A percentile compares a stretch with the other conserved stretches of the same genome.
phyloP scores from a whole-genome alignment of 2,888 invertebrate genomes.

The Metellina segmentata region DNA sequence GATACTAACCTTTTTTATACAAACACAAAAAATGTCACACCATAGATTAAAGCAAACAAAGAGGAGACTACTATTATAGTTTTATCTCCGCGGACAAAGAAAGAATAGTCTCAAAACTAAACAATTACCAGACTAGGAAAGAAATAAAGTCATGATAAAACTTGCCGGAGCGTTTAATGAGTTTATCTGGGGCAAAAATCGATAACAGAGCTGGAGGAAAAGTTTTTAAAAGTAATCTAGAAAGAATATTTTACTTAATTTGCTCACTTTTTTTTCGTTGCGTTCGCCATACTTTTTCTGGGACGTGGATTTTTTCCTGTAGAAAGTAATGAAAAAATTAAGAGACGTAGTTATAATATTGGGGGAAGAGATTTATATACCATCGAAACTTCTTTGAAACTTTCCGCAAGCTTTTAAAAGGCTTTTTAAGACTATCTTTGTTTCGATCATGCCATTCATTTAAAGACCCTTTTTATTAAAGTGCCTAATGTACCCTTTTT shows the following conservation, averaged over 20 bases:
- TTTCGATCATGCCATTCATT: not conserved
- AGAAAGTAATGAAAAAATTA: not conserved
- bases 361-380: not conserved
- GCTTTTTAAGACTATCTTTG: not conserved
- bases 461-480: not conserved
- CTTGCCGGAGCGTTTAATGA: not conserved
- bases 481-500: not conserved
- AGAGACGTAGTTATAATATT: not conserved
- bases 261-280: not conserved
- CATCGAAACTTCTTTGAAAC: not conserved
- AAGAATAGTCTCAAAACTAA: not conserved
- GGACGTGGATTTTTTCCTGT: not conserved
- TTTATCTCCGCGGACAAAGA: not conserved
- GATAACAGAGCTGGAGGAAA: not conserved
- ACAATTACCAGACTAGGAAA: not conserved
- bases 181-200: not conserved
- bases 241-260: not conserved
- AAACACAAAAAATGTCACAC: not conserved
- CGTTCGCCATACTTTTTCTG: not conserved
- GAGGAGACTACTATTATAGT: not conserved
- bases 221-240: not conserved
- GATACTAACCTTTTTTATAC: not conserved
- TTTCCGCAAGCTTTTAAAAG: not conserved
- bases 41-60: not conserved
- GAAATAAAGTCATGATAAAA: not conserved